Conservation (phyloP, 1,140 invertebrate genomes). For the Tribolium madens region DNA sequence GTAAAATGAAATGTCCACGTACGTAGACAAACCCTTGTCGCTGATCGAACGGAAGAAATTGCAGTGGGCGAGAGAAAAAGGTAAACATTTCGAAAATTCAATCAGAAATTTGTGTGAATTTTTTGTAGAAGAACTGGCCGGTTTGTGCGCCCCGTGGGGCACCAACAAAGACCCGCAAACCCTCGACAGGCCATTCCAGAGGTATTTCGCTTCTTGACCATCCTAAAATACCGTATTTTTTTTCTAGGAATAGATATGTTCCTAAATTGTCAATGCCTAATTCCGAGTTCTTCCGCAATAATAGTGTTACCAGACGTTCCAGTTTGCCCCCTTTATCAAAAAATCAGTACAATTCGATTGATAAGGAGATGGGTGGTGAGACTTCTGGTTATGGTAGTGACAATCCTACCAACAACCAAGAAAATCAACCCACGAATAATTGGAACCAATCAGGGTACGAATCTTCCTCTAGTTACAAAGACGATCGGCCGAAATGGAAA, state of each 20-base stretch:
- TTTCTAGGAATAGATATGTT: slow-evolving; percentile 53
- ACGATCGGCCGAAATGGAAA: slow-evolving; percentile 77
- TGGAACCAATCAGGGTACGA: slow-evolving; percentile 49
- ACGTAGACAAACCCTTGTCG: slow-evolving; percentile 63
- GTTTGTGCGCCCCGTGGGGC: slow-evolving; percentile 70
- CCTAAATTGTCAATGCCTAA: slow-evolving; percentile 48
- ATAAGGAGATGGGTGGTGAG: slow-evolving; percentile 72
- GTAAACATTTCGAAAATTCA: slow-evolving; percentile 64
- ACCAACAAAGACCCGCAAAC: slow-evolving; percentile 52
- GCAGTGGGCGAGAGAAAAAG: slow-evolving; percentile 82
- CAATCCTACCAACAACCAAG: slow-evolving; percentile 65
- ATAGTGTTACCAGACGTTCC: slow-evolving; percentile 21
- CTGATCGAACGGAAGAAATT: slow-evolving; percentile 79
- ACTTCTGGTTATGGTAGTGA: slow-evolving; percentile 81
- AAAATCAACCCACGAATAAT: slow-evolving; percentile 18
- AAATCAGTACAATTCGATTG: slow-evolving; percentile 60
- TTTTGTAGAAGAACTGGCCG: slow-evolving; percentile 74
- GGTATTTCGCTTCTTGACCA: slow-evolving; percentile 41
- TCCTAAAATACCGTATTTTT: background rate
- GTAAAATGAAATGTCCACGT: slow-evolving; percentile 53
- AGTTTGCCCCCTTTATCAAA: slow-evolving; percentile 62
- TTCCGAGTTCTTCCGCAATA: slow-evolving; percentile 35
- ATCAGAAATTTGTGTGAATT: slow-evolving; percentile 11
- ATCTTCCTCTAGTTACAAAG: slow-evolving; percentile 64
- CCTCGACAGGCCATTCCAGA: slow-evolving; percentile 50